Conservation (phyloP, 2,888 invertebrate species). For the Operophtera brumata region DNA sequence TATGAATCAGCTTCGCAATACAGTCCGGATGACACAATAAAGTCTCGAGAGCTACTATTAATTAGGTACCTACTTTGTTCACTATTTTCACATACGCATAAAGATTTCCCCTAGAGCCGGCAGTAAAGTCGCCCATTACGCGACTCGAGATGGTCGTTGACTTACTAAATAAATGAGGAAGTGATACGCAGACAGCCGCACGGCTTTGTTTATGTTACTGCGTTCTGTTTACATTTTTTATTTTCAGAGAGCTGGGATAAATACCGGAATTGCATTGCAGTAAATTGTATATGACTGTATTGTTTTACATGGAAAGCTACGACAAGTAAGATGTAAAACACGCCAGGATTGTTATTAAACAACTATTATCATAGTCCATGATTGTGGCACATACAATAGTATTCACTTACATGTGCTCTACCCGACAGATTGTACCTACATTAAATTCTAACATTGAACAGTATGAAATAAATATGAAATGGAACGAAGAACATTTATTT, state of each 20-base stretch:
- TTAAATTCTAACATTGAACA: no score
- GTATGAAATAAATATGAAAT: no score
- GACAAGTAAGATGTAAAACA: conserved; percentile 18
- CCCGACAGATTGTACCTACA: no score
- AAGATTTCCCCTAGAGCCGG: conserved; percentile 16
- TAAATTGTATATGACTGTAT: conserved; percentile 28
- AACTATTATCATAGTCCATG: conserved; percentile 16
- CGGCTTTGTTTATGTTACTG: conserved; percentile 59
- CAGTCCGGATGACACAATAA: conserved; percentile 43
- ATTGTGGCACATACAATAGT: conserved; percentile 12
- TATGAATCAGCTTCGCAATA: conserved; percentile 42
- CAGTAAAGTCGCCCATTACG: conserved; percentile 20
- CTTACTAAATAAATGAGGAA: conserved; percentile 64
- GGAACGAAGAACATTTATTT: not conserved
- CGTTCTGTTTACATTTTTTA: conserved; percentile 53
- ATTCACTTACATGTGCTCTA: not conserved
- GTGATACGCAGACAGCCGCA: conserved; percentile 50
- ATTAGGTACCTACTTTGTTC: conserved; percentile 20
- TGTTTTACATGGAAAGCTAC: conserved; percentile 10
- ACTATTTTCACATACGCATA: conserved; percentile 23
- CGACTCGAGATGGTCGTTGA: conserved; percentile 48
- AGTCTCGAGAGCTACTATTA: conserved; percentile 29
- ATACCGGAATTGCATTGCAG: conserved; percentile 30
- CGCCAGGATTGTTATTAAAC: conserved; percentile 14
- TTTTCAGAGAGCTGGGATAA: conserved; percentile 34